phyloP scores from a whole-genome alignment of 2,113 vertebrate genomes.

The Halcyon malimbica region DNA sequence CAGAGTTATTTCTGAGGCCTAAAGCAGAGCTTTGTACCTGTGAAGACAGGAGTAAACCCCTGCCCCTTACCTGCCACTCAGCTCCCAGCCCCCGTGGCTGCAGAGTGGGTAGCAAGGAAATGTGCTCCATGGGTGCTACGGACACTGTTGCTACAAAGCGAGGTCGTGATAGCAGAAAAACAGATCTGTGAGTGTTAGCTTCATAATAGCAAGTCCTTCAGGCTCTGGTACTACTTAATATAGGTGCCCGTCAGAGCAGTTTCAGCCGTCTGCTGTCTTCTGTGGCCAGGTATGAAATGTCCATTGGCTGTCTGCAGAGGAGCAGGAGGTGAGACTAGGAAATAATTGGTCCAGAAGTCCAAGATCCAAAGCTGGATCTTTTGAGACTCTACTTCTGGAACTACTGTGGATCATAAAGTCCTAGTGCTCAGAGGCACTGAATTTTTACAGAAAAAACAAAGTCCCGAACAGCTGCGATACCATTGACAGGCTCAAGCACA shows the following conservation, averaged over 20 bases:
- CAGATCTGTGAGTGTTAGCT: background rate
- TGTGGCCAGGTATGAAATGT: background rate
- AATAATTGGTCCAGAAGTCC: background rate
- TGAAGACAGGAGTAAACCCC: background rate
- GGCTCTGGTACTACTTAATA: background rate
- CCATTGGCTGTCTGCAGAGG: background rate
- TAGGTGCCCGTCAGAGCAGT: background rate
- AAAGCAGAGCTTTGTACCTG: background rate
- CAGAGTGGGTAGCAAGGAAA: background rate
- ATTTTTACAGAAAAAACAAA: background rate
- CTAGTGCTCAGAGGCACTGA: background rate
- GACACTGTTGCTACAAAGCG: background rate
- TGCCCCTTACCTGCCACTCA: background rate
- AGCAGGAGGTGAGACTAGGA: background rate
- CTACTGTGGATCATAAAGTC: background rate
- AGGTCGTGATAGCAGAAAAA: background rate
- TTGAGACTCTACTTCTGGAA: background rate
- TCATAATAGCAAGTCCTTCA: background rate
- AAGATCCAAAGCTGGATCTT: background rate
- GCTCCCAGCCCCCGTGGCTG: background rate
- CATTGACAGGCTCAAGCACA: background rate
- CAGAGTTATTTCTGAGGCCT: background rate
- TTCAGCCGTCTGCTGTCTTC: background rate
- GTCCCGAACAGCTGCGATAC: background rate
- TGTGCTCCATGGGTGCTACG: fast-evolving